Evolutionary conservation across 2,888 invertebrate species (phyloP).

Genomic region (Exephanes ischioxanthus): DNA sequence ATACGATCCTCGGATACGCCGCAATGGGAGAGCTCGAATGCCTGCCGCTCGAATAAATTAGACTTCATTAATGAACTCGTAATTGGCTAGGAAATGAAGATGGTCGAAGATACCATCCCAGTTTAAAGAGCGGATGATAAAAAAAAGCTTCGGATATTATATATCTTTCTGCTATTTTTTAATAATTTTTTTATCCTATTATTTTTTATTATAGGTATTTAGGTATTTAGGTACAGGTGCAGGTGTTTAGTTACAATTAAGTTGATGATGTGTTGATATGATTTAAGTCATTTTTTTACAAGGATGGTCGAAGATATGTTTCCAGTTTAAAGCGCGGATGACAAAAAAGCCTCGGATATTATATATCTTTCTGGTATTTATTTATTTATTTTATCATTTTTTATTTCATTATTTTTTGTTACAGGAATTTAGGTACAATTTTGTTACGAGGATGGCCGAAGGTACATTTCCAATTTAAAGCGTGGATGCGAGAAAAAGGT

Average conservation of each 20-base stretch:
- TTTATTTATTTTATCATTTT: neutral
- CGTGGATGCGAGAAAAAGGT: neutral
- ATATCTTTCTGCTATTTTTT: neutral
- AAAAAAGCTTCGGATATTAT: neutral
- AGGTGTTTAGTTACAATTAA: too few species aligned
- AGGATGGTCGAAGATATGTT: neutral
- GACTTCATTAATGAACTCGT: slow-evolving; percentile 16
- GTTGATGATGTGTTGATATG: too few species aligned
- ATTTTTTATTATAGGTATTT: neutral
- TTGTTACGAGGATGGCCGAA: neutral
- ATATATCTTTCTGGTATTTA: neutral
- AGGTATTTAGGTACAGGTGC: neutral
- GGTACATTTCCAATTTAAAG: neutral
- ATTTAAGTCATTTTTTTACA: neutral
- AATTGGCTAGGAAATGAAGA: slow-evolving; percentile 14
- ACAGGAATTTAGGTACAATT: too few species aligned
- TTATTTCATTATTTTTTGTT: too few species aligned
- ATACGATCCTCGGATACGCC: slow-evolving; percentile 1
- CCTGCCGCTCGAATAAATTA: slow-evolving; percentile 8
- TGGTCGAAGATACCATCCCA: neutral
- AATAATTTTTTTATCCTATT: neutral
- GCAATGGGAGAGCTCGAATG: neutral
- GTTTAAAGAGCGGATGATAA: neutral
- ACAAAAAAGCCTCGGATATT: neutral
- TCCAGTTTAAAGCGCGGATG: neutral